Percentiles rank a stretch among this genome's conserved stretches.
Conservation (phyloP, 2,888 invertebrate genomes). For the Drosophila aldrichi region DNA sequence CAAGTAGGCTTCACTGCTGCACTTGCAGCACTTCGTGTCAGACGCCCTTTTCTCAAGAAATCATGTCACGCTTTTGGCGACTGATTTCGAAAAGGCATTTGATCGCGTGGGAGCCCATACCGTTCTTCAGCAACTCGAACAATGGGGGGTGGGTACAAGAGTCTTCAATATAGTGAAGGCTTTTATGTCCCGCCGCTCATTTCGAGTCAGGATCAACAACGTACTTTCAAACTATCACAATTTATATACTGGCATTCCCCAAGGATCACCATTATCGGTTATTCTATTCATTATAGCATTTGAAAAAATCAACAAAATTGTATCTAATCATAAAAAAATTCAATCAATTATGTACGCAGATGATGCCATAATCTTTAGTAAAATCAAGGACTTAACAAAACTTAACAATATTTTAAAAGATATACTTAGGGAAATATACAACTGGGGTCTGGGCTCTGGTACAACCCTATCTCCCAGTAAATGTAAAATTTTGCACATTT, state of each 20-base stretch:
- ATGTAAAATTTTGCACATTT: no score
- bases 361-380: neutral
- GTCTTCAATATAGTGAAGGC: constrained; percentile 28
- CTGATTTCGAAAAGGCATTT: constrained; percentile 7
- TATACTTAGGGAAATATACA: constrained; percentile 2
- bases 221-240: constrained; percentile 15
- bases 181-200: constrained; percentile 22
- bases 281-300: constrained; percentile 28
- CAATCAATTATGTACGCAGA: constrained; percentile 13
- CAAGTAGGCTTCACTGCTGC: constrained; percentile 6
- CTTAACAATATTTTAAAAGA: constrained; percentile 5
- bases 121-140: neutral
- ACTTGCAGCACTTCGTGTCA: constrained; percentile 5
- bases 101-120: neutral
- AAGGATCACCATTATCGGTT: constrained; percentile 28
- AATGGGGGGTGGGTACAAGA: constrained; percentile 1
- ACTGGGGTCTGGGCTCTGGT: constrained; percentile 1
- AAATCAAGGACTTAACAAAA: neutral
- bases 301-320: constrained; percentile 24
- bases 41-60: constrained; percentile 5
- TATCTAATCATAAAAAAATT: constrained; percentile 14
- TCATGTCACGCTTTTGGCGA: neutral
- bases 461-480: neutral
- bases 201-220: constrained; percentile 20
- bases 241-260: constrained; percentile 23